Evolutionary conservation across 2,113 vertebrate genomes (phyloP), one percentile per base, ranked within the genome.

Genomic region (Zootoca vivipara): DNA sequence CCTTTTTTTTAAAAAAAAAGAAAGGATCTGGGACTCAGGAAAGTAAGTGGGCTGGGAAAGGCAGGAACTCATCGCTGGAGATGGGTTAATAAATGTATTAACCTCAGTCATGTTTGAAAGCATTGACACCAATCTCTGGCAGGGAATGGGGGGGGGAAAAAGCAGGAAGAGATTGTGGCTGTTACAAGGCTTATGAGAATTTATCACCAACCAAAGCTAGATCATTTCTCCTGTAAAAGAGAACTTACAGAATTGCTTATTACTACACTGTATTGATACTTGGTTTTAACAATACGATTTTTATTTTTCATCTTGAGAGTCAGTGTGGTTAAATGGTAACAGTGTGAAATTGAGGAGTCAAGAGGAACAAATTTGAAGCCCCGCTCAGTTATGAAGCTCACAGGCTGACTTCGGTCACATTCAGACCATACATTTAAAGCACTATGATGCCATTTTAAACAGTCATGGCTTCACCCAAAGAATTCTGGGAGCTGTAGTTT

Each of bases 81-180:
- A n/a, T 28, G 69, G 75, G 46, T 86, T 83, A 86, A 77, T 38
- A 52, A 77, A 82, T 52, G 82, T 30, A 74, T 83, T 94, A 73
- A 82, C 69, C 75, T 77, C 38, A 18, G 73, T 88, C 46, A 6
- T 22, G 46, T 74, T 88, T 78, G 84, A 89, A 38, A 67, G 77
- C 0, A 0, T 64, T 12, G 8, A 62, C 5, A 69, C 24, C 30
- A 81, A 6, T 67, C 46, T 90, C 70, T 79, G 16, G 1, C 22
- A 83, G 85, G 78, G 87, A 42, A 67, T 42, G 58, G n/a, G n/a
- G n/a, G n/a, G n/a, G n/a, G n/a, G n/a, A 82, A 2, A 0, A 0
- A 78, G 81, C 10, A 1, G 78, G 81, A 46, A 86, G 52, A 42
- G 87, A 33, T 1, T 75, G 74, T 26, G 2, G 0, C 24, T 22